Base-by-base conservation (phyloP, 2,888 invertebrate genomes). In the Brenthis ino region DNA sequence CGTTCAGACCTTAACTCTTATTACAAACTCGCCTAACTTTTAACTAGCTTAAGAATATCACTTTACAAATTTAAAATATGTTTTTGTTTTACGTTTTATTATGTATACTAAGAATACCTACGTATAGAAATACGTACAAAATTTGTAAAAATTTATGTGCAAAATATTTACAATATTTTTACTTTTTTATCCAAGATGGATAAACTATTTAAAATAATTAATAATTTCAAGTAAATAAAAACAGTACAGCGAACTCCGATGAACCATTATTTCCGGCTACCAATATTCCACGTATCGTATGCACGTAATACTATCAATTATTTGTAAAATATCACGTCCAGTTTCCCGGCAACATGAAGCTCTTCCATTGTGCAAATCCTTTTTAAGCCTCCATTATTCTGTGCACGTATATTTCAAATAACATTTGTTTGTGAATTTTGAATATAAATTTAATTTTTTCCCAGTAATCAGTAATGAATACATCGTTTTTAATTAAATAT, bases 21-120 rank as follows among this genome's bases (percentile, higher is more conserved):
- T 88, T 87, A 85, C 86, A 86, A 87, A 89, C 88, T 90, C 82
- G 48, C 61, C 77, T 81, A 83, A 85, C 82, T 85, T 83, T 82
- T 84, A 87, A 86, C 82, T 82, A 82, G 76, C 77, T 76, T 73
- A 77, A 60, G 69, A 67, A 60, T 69, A 69, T 71, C 66, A 71
- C 53, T 67, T 71, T 57, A 69, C 64, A 67, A 56, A 48, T 50
- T 67, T 55, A 60, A 33, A 60, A 58, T 11, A 14, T 43, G 37
- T 28, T 50, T 28, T n/a, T 63, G 16, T 63, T 53, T 63, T 28
- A 24, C 4, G 4, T 24, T 24, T 24, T 3, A 24, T 24, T 24
- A 24, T 28, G 28, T 28, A 28, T 28, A 28, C 28, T 5, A 28
- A 28, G 3, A 5, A 5, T 28, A 28, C 28, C 0, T 28, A 28